Percentiles rank a stretch among this genome's conserved stretches.
These are phyloP conservation scores for Leucophora obtusa DNA, from an alignment of 2,888 invertebrate species.

Conservation along the genomic window DNA sequence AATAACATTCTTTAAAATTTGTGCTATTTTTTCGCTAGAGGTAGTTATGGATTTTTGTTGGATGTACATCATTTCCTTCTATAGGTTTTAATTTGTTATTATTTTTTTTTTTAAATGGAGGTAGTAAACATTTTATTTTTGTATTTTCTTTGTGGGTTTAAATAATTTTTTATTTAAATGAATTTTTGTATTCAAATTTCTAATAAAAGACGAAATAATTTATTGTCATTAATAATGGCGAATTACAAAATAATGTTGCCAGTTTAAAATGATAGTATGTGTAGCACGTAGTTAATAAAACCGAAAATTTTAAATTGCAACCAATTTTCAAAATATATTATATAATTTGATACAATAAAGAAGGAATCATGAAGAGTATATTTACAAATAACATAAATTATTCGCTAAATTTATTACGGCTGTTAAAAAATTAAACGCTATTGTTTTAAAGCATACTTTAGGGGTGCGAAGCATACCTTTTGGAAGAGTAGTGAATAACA, in stretches of 20 bases:
- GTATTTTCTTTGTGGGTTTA: neutral
- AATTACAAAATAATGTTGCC: neutral
- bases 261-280: conserved; percentile 16
- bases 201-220: conserved; percentile 21
- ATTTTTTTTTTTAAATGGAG: conserved; percentile 2
- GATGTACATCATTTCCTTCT: neutral
- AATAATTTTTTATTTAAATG: conserved; percentile 11
- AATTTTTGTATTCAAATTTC: no score
- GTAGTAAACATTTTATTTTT: conserved; percentile 28
- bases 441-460: conserved; percentile 9
- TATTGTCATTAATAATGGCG: conserved; percentile 25
- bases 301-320: conserved; percentile 18
- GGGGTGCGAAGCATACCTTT: neutral
- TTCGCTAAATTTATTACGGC: conserved; percentile 24
- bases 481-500: neutral
- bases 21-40: conserved; percentile 47
- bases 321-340: conserved; percentile 31
- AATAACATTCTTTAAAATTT: conserved; percentile 37
- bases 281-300: conserved; percentile 34
- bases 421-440: neutral
- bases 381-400: conserved; percentile 38
- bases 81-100: neutral
- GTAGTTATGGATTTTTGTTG: conserved; percentile 43
- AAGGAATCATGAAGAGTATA: neutral
- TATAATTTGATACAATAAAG: neutral